Evolutionary conservation across 2,797 vertebrate genomes (phyloP).

Genomic region (Gouania willdenowi): DNA sequence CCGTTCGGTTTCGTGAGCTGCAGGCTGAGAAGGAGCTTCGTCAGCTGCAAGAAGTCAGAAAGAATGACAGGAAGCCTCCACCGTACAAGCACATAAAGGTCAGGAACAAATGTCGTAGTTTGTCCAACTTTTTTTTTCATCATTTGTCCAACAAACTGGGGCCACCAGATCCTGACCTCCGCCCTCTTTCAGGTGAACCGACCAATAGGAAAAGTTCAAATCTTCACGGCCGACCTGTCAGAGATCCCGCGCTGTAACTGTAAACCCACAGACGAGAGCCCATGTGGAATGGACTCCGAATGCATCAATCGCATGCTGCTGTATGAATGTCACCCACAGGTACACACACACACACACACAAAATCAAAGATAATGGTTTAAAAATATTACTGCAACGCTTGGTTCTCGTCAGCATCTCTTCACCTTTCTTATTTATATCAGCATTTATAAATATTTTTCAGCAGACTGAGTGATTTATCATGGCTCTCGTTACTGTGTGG

Average conservation of each 20-base stretch:
- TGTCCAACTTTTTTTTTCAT: no score
- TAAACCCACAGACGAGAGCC: conserved; percentile 89
- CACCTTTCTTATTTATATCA: no score
- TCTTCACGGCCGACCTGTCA: conserved; percentile 91
- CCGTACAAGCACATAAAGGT: conserved; percentile 95
- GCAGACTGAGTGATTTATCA: no score
- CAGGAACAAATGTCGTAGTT: no score
- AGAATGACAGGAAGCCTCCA: conserved; percentile 94
- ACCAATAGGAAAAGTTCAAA: conserved; percentile 93
- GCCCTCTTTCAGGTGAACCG: conserved; percentile 83
- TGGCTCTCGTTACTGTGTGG: no score
- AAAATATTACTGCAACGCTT: no score
- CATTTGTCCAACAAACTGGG: no score
- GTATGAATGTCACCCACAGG: conserved; percentile 93
- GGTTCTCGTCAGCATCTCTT: no score
- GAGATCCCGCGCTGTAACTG: conserved; percentile 97
- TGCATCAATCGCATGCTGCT: conserved; percentile 98
- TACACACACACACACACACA: conserved; percentile 22
- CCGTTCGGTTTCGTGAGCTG: conserved; percentile 89
- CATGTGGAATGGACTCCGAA: conserved; percentile 92
- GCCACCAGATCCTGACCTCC: background rate
- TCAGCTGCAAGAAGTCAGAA: conserved; percentile 93
- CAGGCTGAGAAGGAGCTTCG: conserved; percentile 94
- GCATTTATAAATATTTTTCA: no score
- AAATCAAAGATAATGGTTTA: no score